Evolutionary conservation across 1,140 invertebrate species (phyloP).

Genomic region (Reticulitermes speratus): DNA sequence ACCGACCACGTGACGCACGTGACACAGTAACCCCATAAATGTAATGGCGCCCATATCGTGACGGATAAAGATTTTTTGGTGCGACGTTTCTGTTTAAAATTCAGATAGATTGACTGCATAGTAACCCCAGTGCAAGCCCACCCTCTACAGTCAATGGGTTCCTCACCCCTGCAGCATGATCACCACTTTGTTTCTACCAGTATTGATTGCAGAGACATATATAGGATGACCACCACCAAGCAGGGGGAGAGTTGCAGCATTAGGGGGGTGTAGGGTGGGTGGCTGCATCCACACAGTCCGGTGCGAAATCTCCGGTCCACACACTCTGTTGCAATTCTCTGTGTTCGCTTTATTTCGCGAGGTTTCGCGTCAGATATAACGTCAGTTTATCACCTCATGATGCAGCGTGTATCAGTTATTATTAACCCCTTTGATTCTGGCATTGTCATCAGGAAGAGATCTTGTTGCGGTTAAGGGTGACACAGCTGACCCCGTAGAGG

Average conservation of each 20-base stretch:
- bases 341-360: background rate
- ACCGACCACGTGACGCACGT: background rate
- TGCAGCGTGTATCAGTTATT: no score
- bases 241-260: background rate
- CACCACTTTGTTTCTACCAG: conserved; percentile 10
- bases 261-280: background rate
- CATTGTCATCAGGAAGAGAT: no score
- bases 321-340: background rate
- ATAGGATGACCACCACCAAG: background rate
- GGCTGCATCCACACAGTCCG: background rate
- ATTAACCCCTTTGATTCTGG: no score
- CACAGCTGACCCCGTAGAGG: no score
- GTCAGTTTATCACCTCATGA: no score
- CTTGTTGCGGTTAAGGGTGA: no score
- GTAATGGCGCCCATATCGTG: background rate
- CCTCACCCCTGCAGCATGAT: background rate
- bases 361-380: no score
- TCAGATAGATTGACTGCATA: background rate
- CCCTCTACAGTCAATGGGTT: background rate
- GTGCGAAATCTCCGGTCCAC: background rate
- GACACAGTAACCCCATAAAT: background rate
- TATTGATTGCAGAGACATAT: conserved; percentile 18
- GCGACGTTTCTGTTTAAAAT: background rate
- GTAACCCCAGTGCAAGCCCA: background rate
- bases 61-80: background rate